phyloP scores from a whole-genome alignment of 2,888 invertebrate genomes.

The Pycnomerus fuliginosus region DNA sequence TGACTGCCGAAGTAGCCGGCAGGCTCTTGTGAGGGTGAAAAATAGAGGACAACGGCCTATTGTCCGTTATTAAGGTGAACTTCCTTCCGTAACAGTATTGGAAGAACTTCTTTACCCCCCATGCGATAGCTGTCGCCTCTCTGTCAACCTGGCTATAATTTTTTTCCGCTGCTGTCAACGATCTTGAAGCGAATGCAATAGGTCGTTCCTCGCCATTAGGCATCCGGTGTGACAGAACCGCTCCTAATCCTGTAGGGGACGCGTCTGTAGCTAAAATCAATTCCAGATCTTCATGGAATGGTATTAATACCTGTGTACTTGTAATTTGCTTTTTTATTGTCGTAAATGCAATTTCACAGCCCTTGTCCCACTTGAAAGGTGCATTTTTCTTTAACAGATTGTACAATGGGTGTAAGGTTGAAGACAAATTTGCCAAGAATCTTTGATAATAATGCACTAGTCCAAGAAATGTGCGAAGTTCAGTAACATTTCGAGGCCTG shows the following conservation, averaged over 20 bases:
- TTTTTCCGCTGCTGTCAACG: slow-evolving; percentile 9
- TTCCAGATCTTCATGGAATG: slow-evolving; percentile 32
- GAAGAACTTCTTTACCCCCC: slow-evolving; percentile 17
- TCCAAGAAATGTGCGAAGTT: slow-evolving; percentile 3
- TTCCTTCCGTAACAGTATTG: slow-evolving; percentile 19
- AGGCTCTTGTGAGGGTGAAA: slow-evolving; percentile 11
- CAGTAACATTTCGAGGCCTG: slow-evolving; percentile 4
- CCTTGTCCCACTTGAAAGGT: not conserved
- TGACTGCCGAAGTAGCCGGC: slow-evolving; percentile 11
- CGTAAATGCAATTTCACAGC: not conserved
- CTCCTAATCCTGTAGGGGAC: slow-evolving; percentile 39
- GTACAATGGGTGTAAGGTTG: slow-evolving; percentile 2
- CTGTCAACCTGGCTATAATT: slow-evolving; percentile 37
- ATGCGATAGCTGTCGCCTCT: slow-evolving; percentile 38
- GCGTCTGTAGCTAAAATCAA: slow-evolving; percentile 42
- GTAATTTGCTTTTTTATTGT: slow-evolving; percentile 23
- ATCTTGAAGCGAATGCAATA: slow-evolving; percentile 30
- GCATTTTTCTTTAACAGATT: slow-evolving; percentile 1
- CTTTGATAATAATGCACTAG: slow-evolving; percentile 3
- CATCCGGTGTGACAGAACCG: slow-evolving; percentile 39
- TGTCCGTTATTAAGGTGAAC: slow-evolving; percentile 20
- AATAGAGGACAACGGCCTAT: slow-evolving; percentile 21
- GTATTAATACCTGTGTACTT: slow-evolving; percentile 28
- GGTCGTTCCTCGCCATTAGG: slow-evolving; percentile 36
- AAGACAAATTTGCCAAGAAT: slow-evolving; percentile 7